phyloP scores from a whole-genome alignment of 2,888 invertebrate genomes.

The Norana najaformis region DNA sequence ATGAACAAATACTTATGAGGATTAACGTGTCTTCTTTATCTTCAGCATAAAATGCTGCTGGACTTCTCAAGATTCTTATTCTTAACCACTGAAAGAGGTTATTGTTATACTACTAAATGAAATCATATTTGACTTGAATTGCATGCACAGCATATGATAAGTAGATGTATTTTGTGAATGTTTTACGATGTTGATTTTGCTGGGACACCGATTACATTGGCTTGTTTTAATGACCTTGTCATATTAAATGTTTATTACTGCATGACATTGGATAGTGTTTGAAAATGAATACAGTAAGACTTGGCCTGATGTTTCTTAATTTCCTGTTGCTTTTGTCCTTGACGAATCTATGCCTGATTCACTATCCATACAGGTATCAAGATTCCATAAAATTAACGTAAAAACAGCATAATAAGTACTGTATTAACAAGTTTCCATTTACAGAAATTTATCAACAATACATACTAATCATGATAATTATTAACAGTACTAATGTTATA shows the following conservation, averaged over 20 bases:
- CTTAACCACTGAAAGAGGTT: neutral
- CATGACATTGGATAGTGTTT: neutral
- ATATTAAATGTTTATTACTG: neutral
- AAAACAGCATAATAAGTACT: neutral
- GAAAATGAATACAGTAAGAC: neutral
- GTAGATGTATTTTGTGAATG: neutral
- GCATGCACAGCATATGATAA: neutral
- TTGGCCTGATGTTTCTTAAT: neutral
- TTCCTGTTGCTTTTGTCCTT: no score
- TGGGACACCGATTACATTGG: neutral
- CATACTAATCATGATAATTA: neutral
- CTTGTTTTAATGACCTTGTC: neutral
- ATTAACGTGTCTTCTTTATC: neutral
- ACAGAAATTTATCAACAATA: neutral
- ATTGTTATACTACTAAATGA: neutral
- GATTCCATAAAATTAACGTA: neutral
- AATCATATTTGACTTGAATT: neutral
- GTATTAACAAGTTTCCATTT: neutral
- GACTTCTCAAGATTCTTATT: neutral
- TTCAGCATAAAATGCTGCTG: neutral
- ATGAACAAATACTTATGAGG: neutral
- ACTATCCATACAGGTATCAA: no score
- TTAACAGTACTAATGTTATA: no score
- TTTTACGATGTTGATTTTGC: neutral
- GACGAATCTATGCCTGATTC: no score